Base-by-base conservation (phyloP, 1,140 invertebrate genomes). In the Zaprionus davidi region DNA sequence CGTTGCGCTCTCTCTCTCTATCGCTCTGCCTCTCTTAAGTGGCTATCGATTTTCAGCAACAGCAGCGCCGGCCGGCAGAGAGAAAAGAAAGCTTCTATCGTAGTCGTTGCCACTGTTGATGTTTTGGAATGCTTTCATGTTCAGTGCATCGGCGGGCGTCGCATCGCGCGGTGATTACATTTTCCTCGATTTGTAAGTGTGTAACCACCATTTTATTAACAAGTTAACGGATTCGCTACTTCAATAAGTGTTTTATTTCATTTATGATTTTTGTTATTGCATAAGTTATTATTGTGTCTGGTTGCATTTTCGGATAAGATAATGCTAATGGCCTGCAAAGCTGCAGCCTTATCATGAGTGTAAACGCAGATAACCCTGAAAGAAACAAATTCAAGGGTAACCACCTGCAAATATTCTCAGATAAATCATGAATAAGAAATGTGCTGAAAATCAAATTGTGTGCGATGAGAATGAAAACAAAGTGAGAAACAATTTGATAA, bases 81-180 rank as follows among this genome's bases (percentile, higher is more conserved):
- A 28, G 49, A 80, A 71, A 78, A 49, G 76, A 79, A 74, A 80
- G 74, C 73, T 70, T 51, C 55, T 65, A 60, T 51, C 70, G 64
- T 57, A 68, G 62, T 82, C 63, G 72, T 57, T 53, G 26, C 44
- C 13, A n/a, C 44, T 49, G 44, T 46, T 17, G n/a, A 63, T 66
- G 66, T 74, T 77, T 67, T 57, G 28, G 11, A 38, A 62, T 51
- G 62, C 44, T 57, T 73, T 83, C 74, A 71, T 60, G 20, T 70
- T 88, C 56, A 87, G 84, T 87, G 62, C 73, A 64, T 63, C 74
- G 77, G 28, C 78, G 75, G 66, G 67, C 81, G 55, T 75, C 67
- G 75, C 38, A 46, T 24, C 58, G 82, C 60, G 56, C 62, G 78
- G 84, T 81, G 36, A 65, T 68, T 68, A 67, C 11, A 24, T 0